Evolutionary conservation across 2,797 vertebrate genomes (phyloP), one percentile per base, ranked within the genome.

Genomic region (Phataginus tetradactyla): DNA sequence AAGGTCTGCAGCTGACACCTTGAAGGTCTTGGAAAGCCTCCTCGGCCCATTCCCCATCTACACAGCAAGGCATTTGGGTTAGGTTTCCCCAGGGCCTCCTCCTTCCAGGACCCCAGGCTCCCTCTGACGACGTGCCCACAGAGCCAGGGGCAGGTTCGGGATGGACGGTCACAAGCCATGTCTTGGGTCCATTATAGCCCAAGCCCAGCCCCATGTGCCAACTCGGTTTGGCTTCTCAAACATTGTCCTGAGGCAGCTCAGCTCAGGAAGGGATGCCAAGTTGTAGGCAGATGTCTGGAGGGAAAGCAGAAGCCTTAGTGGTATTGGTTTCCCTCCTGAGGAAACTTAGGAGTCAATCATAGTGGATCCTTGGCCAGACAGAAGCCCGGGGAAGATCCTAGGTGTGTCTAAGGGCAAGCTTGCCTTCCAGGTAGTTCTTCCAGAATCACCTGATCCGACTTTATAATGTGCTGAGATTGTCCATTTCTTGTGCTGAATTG

Each of bases 401-500:
- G 66, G 55, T 63, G 94, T 90, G 39, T 78, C 39, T 55, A 69
- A 69, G 37, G 53, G 45, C 37, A 37, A 74, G 66, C 75, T 69
- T 78, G 37, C 51, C 75, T 90, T 83, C 84, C 57, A 51, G 21
- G 51, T 25, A 32, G 61, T 78, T 75, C 55, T 84, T 66, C 34
- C 32, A 64, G 66, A 86, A 45, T 34, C 14, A n/a, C 10, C 80
- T 57, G 32, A 53, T 86, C n/a, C 34, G 29, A 86, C 57, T 89
- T 97, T 68, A 51, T 90, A 69, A 69, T 93, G 74, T 92, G 51
- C 68, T 27, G 37, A 83, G 32, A 39, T 37, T 79, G 51, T 84
- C 66, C n/a, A 25, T 75, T 94, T 96, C 85, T 85, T 95, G 20
- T 87, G 59, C 59, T 94, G 81, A 95, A 72, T 32, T 42, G 45